Evolutionary conservation across 2,888 invertebrate species (phyloP).

Genomic region (Oxytorus armatus): DNA sequence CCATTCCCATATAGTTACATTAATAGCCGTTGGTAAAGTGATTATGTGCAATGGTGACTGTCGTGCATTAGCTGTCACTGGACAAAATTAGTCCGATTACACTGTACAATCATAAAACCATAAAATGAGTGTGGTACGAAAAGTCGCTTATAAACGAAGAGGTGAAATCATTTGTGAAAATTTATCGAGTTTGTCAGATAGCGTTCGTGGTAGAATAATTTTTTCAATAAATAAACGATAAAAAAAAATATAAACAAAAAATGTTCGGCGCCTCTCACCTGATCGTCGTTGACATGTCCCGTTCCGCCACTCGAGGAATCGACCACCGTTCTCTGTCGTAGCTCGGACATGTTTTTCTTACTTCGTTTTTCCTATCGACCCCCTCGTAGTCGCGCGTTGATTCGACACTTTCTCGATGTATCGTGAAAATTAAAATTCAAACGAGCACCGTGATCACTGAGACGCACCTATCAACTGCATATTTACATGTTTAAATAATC

Average conservation of each 20-base stretch:
- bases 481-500: conserved; percentile 80
- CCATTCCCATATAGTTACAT: neutral
- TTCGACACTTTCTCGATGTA: conserved; percentile 3
- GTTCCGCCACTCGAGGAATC: conserved; percentile 75
- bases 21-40: neutral
- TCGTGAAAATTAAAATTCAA: conserved; percentile 62
- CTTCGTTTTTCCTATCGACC: neutral
- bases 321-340: conserved; percentile 80
- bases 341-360: conserved; percentile 78
- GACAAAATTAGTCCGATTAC: no score
- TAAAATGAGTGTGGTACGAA: no score
- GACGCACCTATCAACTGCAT: conserved; percentile 70
- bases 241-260: conserved; percentile 43
- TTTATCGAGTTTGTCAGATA: no score
- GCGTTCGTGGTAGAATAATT: no score
- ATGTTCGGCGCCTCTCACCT: conserved; percentile 74
- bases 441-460: conserved; percentile 72
- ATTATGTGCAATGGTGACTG: neutral
- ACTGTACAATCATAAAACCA: no score
- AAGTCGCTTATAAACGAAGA: neutral
- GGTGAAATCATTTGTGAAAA: no score
- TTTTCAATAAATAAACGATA: neutral
- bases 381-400: conserved; percentile 21
- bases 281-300: conserved; percentile 81
- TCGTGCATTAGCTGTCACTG: conserved; percentile 20